Base-by-base conservation (phyloP, 2,888 invertebrate genomes). In the Glyphotaelius pellucidus region DNA sequence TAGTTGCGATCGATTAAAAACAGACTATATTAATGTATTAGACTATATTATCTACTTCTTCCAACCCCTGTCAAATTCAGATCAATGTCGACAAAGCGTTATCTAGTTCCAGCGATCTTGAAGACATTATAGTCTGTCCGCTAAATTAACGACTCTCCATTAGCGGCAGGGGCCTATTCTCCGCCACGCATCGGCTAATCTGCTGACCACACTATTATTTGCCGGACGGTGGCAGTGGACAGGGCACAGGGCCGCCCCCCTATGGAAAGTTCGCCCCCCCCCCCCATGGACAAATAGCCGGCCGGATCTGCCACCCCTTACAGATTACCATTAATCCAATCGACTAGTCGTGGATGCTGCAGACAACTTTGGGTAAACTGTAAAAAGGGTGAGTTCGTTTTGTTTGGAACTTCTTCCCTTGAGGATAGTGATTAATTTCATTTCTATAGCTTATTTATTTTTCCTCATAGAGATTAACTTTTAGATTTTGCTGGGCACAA, bases 151-250 rank as follows among this genome's bases (percentile, higher is more conserved):
- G 93, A 92, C 79, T 91, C 89, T 86, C 87, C 89, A 90, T 90
- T 89, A 87, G 91, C 79, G 67, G 90, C 38, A 87, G 86, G 90
- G 47, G n/a, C 86, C 67, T 67, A 42, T 79, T 80, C 88, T 35
- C 79, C 35, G 79, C 90, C 92, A 93, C 93, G 93, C 93, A 92
- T 92, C 92, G 83, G 92, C 93, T 92, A 92, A 93, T 92, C 89
- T 90, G 93, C 92, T 92, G 93, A 93, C 93, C 93, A 87, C 91
- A 90, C 93, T 92, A 93, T 93, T 93, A 93, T 92, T 93, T 91
- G 81, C 42, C 30, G 89, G 81, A 19, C 35, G 42, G 47, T 32
- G 32, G 67, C 52, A 5, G 52, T 52, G 19, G 52, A 19, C 52
- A 52, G 52, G 52, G 52, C 52, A 35, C 84, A 79, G 35, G 90